phyloP scores from a whole-genome alignment of 2,797 vertebrate species.

The Oreonectes daqikongensis region DNA sequence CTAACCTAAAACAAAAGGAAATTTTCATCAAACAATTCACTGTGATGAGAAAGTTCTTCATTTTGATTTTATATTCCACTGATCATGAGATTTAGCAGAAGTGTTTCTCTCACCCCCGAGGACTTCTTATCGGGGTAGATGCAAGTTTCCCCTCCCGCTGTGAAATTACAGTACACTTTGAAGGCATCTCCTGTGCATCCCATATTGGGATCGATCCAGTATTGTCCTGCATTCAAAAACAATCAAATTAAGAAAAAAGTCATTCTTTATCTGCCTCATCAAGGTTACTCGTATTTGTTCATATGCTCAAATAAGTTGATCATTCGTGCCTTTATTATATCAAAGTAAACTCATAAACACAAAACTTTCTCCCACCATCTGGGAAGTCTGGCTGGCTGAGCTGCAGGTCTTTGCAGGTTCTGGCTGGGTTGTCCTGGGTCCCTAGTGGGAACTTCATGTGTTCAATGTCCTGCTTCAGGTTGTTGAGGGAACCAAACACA shows the following conservation, averaged over 20 bases:
- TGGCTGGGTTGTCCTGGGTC: slow-evolving; percentile 91
- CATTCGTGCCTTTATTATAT: neutral
- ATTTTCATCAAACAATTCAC: slow-evolving; percentile 4
- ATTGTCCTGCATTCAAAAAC: slow-evolving; percentile 82
- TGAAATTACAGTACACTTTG: slow-evolving; percentile 97
- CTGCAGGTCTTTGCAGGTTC: slow-evolving; percentile 95
- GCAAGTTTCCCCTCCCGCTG: slow-evolving; percentile 94
- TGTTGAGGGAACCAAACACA: slow-evolving; percentile 92
- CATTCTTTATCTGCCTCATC: neutral
- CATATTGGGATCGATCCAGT: slow-evolving; percentile 99
- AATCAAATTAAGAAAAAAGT: neutral
- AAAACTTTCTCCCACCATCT: slow-evolving; percentile 80
- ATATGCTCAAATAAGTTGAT: neutral
- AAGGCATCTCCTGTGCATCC: slow-evolving; percentile 94
- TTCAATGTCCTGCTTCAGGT: slow-evolving; percentile 95
- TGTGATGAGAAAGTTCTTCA: neutral
- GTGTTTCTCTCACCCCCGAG: slow-evolving; percentile 84
- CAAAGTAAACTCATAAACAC: neutral
- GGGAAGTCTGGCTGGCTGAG: slow-evolving; percentile 95
- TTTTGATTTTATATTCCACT: slow-evolving; percentile 3
- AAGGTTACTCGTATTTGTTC: neutral
- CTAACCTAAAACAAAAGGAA: slow-evolving; percentile 77
- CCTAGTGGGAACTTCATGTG: slow-evolving; percentile 97
- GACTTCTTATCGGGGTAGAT: slow-evolving; percentile 97
- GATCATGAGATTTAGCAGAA: slow-evolving; percentile 13